These are phyloP conservation scores for Drosophila hydei DNA, from an alignment of 1,140 invertebrate genomes.

Conservation along the genomic window DNA sequence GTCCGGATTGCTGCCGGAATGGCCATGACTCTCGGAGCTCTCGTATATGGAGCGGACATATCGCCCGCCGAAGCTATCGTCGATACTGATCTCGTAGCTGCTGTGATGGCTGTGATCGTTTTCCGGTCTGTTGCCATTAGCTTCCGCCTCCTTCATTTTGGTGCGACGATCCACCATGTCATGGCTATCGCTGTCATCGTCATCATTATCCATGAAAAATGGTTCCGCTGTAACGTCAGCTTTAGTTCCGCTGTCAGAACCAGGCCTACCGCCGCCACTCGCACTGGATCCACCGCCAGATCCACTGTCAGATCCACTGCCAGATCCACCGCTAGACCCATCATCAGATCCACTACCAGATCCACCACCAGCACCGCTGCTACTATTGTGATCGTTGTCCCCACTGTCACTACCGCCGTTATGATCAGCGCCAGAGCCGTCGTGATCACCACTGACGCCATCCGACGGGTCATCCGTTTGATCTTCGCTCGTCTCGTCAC, in stretches of 20 bases:
- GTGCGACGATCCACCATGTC: slow-evolving; percentile 19
- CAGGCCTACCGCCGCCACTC: too few species aligned
- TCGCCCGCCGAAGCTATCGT: slow-evolving; percentile 68
- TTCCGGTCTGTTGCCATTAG: not conserved
- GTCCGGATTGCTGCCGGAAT: slow-evolving; percentile 42
- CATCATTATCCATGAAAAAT: slow-evolving; percentile 3
- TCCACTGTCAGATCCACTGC: too few species aligned
- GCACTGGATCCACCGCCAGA: too few species aligned
- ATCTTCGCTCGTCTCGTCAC: not conserved
- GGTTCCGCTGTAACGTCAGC: not conserved
- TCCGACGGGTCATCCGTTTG: not conserved
- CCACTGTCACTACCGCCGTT: too few species aligned
- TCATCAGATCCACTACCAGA: too few species aligned
- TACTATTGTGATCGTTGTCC: too few species aligned
- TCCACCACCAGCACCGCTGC: too few species aligned
- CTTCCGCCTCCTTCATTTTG: not conserved
- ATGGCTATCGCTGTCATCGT: slow-evolving; percentile 67
- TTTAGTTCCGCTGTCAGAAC: too few species aligned
- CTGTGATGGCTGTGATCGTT: slow-evolving; percentile 61
- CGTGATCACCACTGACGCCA: too few species aligned
- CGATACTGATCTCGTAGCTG: slow-evolving; percentile 75
- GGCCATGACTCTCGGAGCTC: slow-evolving; percentile 66
- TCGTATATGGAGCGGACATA: slow-evolving; percentile 70
- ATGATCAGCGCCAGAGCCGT: too few species aligned
- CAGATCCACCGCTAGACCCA: too few species aligned